Base-by-base conservation (phyloP, 92 coral and sea anemone species). In the Palythoa heliodiscus region DNA sequence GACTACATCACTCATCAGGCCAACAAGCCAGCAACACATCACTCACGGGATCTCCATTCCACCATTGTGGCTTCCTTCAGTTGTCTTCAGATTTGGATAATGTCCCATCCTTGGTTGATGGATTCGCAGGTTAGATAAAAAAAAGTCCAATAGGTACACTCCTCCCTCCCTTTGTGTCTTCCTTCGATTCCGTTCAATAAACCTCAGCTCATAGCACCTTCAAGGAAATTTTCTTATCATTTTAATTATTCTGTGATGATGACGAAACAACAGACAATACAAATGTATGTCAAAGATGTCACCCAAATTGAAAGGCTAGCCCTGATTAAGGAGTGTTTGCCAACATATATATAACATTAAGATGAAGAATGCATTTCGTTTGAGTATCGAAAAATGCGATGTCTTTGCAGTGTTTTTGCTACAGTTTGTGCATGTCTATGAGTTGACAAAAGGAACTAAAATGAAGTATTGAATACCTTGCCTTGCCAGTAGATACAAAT, bases 21-120 rank as follows among this genome's bases (percentile, higher is more conserved):
- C 73, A 96, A 94, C 87, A 95, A 96, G 64, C 98, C 98, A 19
- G 98, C 99, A 38, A 93, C 95, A 5, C 95, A 94, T 71, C 99
- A 96, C 85, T 93, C 95, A 39, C 98, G 99, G 60, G 98, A 96
- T 84, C 91, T 96, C 1, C 99, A 96, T 83, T 96, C 99, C 39
- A 96, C 95, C 95, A 96, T 96, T 73, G 99, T 96, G 11, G 99
- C 97, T 15, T 95, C 99, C 1, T 94, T 94, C 71, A 85, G 86
- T 73, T 96, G 99, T 75, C 87, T 96, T 66, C 92, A 94, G 84
- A 87, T 95, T 0, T 96, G 99, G 99, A 86, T 96, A n/a, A 92
- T 92, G 89, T 95, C 98, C 66, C 99, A 96, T 77, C 95, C 98
- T 1, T 91, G 98, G 95, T 87, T 96, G 57, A 54, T 97, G 90